Conservation (phyloP, 2,797 vertebrate species). For the Thripadectes ignobilis region DNA sequence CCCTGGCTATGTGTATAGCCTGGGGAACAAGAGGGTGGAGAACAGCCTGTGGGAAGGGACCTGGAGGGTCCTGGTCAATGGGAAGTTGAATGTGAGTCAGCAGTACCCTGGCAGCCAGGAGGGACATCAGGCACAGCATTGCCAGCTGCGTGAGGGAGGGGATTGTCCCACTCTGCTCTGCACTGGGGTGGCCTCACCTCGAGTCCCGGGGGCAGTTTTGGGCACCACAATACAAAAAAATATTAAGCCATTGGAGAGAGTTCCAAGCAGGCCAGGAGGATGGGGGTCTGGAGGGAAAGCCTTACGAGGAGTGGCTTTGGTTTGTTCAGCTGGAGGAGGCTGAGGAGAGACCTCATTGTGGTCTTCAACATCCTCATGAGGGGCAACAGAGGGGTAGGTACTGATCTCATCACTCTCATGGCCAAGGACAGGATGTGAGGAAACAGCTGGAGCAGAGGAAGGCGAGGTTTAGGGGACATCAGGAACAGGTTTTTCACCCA, state of each 20-base stretch:
- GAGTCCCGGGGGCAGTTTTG: not conserved
- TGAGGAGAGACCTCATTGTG: not conserved
- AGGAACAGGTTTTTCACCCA: not conserved
- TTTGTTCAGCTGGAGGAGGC: not conserved
- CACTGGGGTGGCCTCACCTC: not conserved
- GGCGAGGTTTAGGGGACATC: not conserved
- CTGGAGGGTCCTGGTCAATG: not conserved
- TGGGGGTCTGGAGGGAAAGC: not conserved
- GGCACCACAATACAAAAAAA: not conserved
- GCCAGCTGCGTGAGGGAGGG: not conserved
- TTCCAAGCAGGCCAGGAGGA: not conserved
- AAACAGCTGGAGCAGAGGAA: not conserved
- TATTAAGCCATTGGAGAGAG: not conserved
- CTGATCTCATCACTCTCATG: not conserved
- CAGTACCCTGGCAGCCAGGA: not conserved
- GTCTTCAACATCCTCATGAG: rapidly evolving
- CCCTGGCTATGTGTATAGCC: not conserved
- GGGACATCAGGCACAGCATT: not conserved
- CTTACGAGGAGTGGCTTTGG: not conserved
- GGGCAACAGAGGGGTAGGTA: not conserved
- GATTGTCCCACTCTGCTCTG: not conserved
- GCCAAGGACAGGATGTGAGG: not conserved
- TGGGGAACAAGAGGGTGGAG: not conserved
- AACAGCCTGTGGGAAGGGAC: not conserved
- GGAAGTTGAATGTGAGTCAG: not conserved